Percentiles rank a stretch among this genome's conserved stretches.
Evolutionary conservation across 2,888 invertebrate genomes (phyloP).

Genomic region (Agrypnus murinus): DNA sequence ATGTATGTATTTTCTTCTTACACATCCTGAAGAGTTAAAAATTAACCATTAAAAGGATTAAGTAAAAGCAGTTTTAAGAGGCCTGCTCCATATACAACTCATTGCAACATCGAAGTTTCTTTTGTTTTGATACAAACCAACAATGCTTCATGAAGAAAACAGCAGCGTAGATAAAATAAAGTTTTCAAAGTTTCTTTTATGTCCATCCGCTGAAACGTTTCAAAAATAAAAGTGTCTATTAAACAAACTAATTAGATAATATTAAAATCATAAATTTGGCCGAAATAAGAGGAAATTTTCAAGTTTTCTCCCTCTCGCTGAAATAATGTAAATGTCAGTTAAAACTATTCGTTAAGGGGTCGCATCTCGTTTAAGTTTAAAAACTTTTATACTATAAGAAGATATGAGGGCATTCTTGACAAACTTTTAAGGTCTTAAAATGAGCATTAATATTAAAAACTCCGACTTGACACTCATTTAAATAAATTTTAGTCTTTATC

Average conservation of each 20-base stretch:
- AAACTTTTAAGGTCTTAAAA: constrained; percentile 49
- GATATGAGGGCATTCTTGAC: constrained; percentile 46
- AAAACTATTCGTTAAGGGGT: constrained; percentile 40
- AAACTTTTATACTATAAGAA: constrained; percentile 26
- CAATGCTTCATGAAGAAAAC: too few relatives aligned
- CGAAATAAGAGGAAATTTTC: constrained; percentile 20
- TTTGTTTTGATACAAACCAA: too few relatives aligned
- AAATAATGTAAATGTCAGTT: constrained; percentile 42
- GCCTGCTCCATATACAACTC: too few relatives aligned
- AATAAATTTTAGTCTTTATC: constrained; percentile 53
- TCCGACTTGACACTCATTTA: constrained; percentile 54
- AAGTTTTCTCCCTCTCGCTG: constrained; percentile 17
- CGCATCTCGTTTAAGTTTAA: constrained; percentile 37
- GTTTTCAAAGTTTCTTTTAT: too few relatives aligned
- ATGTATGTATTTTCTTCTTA: too few relatives aligned
- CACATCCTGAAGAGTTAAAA: too few relatives aligned
- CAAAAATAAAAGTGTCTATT: neutral
- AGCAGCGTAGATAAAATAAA: too few relatives aligned
- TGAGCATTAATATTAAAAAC: constrained; percentile 54
- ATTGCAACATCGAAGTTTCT: too few relatives aligned
- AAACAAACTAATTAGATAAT: constrained; percentile 31
- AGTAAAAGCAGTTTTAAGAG: too few relatives aligned
- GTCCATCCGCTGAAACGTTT: too few relatives aligned
- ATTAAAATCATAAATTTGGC: constrained; percentile 32
- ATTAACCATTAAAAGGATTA: too few relatives aligned